Percentiles rank a stretch among this genome's conserved stretches.
phyloP scores from a whole-genome alignment of 2,113 vertebrate species.

The Empidonax traillii region DNA sequence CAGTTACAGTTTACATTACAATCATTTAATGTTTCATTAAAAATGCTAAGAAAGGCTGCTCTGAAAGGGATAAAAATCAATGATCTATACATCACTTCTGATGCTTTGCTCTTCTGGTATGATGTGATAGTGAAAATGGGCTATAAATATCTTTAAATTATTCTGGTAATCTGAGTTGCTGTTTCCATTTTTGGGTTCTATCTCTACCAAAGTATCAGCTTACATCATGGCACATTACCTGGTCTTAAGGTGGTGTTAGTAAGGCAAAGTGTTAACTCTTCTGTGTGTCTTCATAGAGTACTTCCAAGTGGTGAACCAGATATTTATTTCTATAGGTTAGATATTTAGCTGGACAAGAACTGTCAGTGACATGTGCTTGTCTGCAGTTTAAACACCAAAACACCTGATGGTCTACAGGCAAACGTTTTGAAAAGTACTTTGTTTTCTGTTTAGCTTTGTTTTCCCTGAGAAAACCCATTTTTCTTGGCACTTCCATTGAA shows the following conservation, averaged over 20 bases:
- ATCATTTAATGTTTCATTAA: slow-evolving; percentile 42
- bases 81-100: background rate
- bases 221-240: background rate
- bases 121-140: background rate
- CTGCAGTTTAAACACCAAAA: background rate
- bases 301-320: background rate
- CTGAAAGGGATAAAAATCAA: slow-evolving; percentile 30
- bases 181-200: background rate
- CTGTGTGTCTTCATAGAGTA: background rate
- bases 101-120: background rate
- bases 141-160: background rate
- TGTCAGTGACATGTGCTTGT: no score
- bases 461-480: background rate
- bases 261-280: background rate
- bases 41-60: background rate
- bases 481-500: background rate
- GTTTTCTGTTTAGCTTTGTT: background rate
- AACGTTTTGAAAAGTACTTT: background rate
- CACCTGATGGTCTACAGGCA: background rate
- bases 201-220: background rate
- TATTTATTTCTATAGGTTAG: background rate
- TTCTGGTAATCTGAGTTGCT: background rate
- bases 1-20: slow-evolving; percentile 8
- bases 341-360: background rate
- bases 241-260: background rate